A percentile compares a stretch with the other conserved stretches of the same genome.
phyloP scores from a whole-genome alignment of 2,888 invertebrate genomes.

The Dryobota labecula region DNA sequence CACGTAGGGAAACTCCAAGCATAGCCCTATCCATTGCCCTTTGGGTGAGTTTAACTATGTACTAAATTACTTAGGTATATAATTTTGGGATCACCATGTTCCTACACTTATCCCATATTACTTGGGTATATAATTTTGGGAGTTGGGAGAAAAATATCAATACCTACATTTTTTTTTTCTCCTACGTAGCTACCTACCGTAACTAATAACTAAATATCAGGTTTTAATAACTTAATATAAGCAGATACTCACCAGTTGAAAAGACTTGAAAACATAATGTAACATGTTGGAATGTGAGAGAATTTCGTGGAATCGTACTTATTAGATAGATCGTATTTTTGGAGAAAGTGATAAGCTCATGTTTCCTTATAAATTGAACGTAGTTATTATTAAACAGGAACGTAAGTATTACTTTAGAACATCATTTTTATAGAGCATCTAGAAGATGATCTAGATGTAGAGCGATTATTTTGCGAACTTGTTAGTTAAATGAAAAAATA shows the following conservation, averaged over 20 bases:
- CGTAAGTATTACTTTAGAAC: background rate
- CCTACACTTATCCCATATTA: background rate
- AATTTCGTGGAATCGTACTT: conserved; percentile 16
- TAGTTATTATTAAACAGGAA: conserved; percentile 4
- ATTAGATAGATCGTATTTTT: conserved; percentile 10
- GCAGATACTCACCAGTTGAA: background rate
- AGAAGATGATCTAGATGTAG: background rate
- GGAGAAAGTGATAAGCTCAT: conserved; percentile 3
- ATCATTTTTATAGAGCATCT: background rate
- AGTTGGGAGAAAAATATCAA: background rate
- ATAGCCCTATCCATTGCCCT: too few species aligned
- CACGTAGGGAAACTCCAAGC: too few species aligned
- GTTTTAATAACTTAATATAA: conserved; percentile 2
- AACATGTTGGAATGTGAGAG: background rate
- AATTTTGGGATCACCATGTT: background rate
- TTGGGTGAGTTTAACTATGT: too few species aligned
- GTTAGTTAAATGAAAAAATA: background rate
- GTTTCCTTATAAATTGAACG: conserved; percentile 8
- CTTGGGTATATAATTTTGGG: background rate
- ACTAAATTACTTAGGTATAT: background rate
- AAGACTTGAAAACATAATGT: conserved; percentile 9
- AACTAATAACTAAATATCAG: background rate
- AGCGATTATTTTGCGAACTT: background rate
- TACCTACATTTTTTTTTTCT: background rate
- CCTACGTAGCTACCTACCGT: background rate